Percentiles rank a stretch among this genome's conserved stretches.
phyloP scores from a whole-genome alignment of 2,113 vertebrate species.

The Neotoma lepida region DNA sequence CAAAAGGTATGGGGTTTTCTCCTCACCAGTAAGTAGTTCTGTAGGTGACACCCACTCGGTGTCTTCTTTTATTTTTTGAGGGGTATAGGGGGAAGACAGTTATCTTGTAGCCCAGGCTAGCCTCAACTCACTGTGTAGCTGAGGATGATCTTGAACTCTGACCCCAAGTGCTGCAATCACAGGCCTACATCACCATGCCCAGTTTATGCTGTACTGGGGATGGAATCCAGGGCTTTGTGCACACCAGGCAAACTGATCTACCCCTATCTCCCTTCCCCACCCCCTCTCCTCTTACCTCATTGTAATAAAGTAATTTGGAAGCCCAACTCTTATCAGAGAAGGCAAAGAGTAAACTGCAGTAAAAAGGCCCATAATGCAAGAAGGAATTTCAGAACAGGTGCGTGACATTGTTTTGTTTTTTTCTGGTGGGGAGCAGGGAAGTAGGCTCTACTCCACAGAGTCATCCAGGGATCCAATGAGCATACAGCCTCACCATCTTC shows the following conservation, averaged over 20 bases:
- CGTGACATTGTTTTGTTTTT: not conserved
- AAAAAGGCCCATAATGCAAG: too few relatives aligned
- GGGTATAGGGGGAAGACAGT: too few relatives aligned
- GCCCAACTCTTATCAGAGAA: not conserved
- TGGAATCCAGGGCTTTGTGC: too few relatives aligned
- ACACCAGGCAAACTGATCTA: not conserved
- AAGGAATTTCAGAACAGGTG: not conserved
- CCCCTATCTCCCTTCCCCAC: not conserved
- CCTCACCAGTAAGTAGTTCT: not conserved
- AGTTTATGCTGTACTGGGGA: not conserved
- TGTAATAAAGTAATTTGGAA: not conserved
- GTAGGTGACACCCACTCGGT: not conserved
- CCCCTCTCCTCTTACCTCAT: not conserved
- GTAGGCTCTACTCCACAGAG: not conserved
- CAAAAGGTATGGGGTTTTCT: not conserved
- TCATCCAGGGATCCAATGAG: not conserved
- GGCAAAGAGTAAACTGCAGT: not conserved
- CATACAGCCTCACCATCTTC: not conserved
- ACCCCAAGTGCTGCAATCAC: not conserved
- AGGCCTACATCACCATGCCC: not conserved
- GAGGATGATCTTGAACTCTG: not conserved
- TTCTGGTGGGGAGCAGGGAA: not conserved
- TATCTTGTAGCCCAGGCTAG: not conserved
- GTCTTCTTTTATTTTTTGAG: not conserved
- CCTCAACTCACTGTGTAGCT: not conserved